Percentiles rank a stretch among this genome's conserved stretches.
phyloP scores from a whole-genome alignment of 2,888 invertebrate species.

The Orthonevra nobilis region DNA sequence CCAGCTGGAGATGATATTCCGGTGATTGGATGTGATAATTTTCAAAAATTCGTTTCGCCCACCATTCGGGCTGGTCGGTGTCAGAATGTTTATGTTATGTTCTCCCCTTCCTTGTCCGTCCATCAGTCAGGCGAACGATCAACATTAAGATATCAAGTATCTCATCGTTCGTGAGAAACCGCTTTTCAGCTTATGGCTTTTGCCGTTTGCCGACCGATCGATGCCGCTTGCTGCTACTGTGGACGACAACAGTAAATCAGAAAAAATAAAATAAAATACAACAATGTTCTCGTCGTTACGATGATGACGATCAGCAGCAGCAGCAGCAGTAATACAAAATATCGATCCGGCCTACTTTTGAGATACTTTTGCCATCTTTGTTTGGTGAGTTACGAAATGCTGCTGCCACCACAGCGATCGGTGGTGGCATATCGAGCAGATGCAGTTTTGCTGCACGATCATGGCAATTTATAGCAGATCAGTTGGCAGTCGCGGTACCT shows the following conservation, averaged over 20 bases:
- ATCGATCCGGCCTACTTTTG: constrained; percentile 62
- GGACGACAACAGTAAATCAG: constrained; percentile 27
- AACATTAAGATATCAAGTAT: constrained; percentile 56
- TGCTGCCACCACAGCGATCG: constrained; percentile 31
- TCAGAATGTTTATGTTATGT: constrained; percentile 58
- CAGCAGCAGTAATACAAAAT: neutral
- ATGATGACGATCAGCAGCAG: too few species aligned
- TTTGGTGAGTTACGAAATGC: constrained; percentile 51
- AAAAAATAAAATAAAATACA: neutral
- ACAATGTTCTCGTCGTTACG: too few species aligned
- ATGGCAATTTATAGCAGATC: constrained; percentile 62
- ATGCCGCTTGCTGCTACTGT: constrained; percentile 25
- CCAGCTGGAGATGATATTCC: constrained; percentile 4
- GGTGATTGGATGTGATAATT: constrained; percentile 22
- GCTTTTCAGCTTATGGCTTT: neutral
- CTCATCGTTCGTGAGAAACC: constrained; percentile 53
- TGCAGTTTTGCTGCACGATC: constrained; percentile 61
- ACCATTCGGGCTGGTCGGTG: constrained; percentile 13
- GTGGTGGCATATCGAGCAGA: constrained; percentile 55
- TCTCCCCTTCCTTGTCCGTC: constrained; percentile 23
- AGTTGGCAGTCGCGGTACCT: too few species aligned
- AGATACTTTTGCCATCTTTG: constrained; percentile 35
- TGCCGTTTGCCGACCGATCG: neutral
- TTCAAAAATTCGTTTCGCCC: constrained; percentile 12
- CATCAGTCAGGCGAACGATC: constrained; percentile 15